These are phyloP conservation scores for Melitaea athalia DNA, from an alignment of 2,888 invertebrate species.

Conservation along the genomic window DNA sequence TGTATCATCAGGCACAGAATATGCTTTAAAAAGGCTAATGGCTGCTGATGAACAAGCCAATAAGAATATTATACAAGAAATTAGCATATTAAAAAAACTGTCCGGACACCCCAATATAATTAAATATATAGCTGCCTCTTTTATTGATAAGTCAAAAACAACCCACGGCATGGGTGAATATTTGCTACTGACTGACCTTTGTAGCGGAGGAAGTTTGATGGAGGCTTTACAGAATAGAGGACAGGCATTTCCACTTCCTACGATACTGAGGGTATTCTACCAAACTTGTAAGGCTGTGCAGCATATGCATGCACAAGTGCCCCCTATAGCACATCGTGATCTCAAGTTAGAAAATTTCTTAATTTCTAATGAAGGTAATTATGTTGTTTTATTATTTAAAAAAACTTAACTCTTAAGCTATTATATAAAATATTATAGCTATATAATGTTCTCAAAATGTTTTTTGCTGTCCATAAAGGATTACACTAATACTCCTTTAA, in stretches of 20 bases:
- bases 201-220: constrained; percentile 90
- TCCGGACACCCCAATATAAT: constrained; percentile 96
- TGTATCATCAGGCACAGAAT: constrained; percentile 91
- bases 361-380: constrained; percentile 91
- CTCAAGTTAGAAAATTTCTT: constrained; percentile 98
- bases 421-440: too few species aligned
- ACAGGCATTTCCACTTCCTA: constrained; percentile 84
- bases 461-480: too few species aligned
- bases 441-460: too few species aligned
- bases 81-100: constrained; percentile 92
- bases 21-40: constrained; percentile 94
- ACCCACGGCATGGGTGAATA: constrained; percentile 94
- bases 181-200: constrained; percentile 95
- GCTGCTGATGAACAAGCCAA: constrained; percentile 92
- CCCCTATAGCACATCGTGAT: constrained; percentile 97
- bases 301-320: constrained; percentile 95
- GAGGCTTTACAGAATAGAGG: constrained; percentile 84
- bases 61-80: constrained; percentile 90
- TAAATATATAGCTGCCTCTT: constrained; percentile 92
- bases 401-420: too few species aligned
- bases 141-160: constrained; percentile 90
- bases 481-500: too few species aligned
- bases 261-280: constrained; percentile 93
- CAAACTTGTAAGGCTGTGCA: constrained; percentile 95
- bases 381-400: constrained; percentile 4